phyloP scores from a whole-genome alignment of 2,113 vertebrate species.

The Galbula dea region DNA sequence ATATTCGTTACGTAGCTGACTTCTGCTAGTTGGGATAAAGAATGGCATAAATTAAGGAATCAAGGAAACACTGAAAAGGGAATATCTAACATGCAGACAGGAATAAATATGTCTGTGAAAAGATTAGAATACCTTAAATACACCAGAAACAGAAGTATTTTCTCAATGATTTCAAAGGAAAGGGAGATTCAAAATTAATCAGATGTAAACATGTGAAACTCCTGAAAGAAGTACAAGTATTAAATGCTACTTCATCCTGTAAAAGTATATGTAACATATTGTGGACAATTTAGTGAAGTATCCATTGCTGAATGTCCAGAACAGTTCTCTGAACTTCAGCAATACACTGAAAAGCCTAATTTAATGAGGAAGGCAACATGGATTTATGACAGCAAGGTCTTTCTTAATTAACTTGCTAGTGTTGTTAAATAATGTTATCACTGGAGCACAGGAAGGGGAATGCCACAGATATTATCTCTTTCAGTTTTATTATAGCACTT shows the following conservation, averaged over 20 bases:
- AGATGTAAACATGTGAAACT: neutral
- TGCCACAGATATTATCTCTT: slow-evolving; percentile 66
- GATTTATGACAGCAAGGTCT: slow-evolving; percentile 68
- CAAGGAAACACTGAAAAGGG: neutral
- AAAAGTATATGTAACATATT: neutral
- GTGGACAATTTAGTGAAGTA: neutral
- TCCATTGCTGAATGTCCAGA: slow-evolving; percentile 5
- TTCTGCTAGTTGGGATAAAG: neutral
- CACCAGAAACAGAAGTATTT: neutral
- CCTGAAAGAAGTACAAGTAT: neutral
- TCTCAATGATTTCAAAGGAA: slow-evolving; percentile 28
- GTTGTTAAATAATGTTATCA: slow-evolving; percentile 71
- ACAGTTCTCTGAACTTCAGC: slow-evolving; percentile 39
- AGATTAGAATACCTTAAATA: neutral
- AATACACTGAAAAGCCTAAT: slow-evolving; percentile 13
- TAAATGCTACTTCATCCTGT: neutral
- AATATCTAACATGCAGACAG: slow-evolving; percentile 36
- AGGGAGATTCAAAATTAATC: slow-evolving; percentile 7
- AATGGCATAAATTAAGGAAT: slow-evolving; percentile 34
- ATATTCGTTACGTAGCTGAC: neutral
- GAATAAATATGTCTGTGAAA: neutral
- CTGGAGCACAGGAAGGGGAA: slow-evolving; percentile 59
- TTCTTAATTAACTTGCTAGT: slow-evolving; percentile 69
- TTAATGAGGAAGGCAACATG: slow-evolving; percentile 54
- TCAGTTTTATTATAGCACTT: slow-evolving; percentile 59